A percentile compares a stretch with the other conserved stretches of the same genome.
These are phyloP conservation scores for Microtus ochrogaster DNA, from an alignment of 2,113 vertebrate genomes.

Conservation along the genomic window DNA sequence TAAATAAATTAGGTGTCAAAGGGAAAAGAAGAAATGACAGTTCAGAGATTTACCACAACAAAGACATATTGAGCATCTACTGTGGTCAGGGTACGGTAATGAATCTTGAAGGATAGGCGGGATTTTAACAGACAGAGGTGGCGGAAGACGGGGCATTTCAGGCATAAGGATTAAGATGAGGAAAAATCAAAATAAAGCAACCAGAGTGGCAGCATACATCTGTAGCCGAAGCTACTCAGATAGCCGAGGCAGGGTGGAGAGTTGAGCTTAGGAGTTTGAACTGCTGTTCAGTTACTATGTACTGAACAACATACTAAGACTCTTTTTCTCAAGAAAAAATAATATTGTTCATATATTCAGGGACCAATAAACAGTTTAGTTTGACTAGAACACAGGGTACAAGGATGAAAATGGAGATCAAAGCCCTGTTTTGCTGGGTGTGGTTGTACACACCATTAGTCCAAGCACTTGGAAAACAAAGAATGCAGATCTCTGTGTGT, in stretches of 20 bases:
- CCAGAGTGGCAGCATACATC: not conserved
- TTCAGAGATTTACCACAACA: constrained; percentile 36
- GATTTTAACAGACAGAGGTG: constrained; percentile 42
- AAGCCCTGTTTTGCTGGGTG: not conserved
- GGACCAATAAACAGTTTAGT: not conserved
- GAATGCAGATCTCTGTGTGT: too few species aligned
- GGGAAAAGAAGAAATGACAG: not conserved
- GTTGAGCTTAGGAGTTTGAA: not conserved
- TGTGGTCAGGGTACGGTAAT: constrained; percentile 15
- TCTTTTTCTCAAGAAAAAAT: not conserved
- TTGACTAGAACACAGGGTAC: not conserved
- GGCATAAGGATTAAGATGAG: not conserved
- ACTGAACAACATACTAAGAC: not conserved
- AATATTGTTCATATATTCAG: not conserved
- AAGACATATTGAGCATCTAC: constrained; percentile 10
- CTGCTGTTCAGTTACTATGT: not conserved
- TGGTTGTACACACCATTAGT: not conserved
- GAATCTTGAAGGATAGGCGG: constrained; percentile 4
- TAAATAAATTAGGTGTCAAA: constrained; percentile 3
- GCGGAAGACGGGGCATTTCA: not conserved
- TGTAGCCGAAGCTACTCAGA: not conserved
- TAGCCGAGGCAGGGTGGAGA: not conserved
- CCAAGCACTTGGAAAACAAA: not conserved
- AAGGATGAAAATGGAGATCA: constrained; percentile 23
- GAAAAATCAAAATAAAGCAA: not conserved